Percentiles rank a stretch among this genome's conserved stretches.
Conservation (phyloP, 2,888 invertebrate genomes). For the Orthosia gothica region DNA sequence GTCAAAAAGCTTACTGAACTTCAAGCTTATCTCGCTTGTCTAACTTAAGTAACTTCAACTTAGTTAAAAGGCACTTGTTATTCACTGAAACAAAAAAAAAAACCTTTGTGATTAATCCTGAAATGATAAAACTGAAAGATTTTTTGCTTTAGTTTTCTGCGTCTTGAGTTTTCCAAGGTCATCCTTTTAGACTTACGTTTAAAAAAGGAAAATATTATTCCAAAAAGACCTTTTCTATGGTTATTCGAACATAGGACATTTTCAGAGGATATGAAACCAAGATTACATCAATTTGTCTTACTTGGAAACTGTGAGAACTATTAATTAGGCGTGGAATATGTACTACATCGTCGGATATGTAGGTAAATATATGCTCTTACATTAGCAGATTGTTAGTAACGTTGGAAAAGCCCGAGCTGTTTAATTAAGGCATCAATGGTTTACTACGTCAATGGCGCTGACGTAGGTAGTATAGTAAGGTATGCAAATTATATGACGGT, state of each 20-base stretch:
- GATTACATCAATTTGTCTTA: slow-evolving; percentile 3
- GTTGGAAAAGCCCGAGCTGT: slow-evolving; percentile 29
- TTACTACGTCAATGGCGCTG: slow-evolving; percentile 28
- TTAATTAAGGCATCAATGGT: slow-evolving; percentile 48
- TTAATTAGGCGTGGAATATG: neutral
- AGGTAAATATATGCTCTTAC: slow-evolving; percentile 1
- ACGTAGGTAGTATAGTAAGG: slow-evolving; percentile 19
- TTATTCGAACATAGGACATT: neutral
- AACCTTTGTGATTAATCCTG: neutral
- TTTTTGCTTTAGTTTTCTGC: neutral
- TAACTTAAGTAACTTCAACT: slow-evolving; percentile 25
- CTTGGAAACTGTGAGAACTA: neutral
- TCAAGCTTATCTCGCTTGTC: slow-evolving; percentile 23
- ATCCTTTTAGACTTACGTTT: neutral
- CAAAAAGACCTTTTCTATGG: neutral
- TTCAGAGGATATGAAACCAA: neutral
- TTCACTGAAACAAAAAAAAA: slow-evolving; percentile 17
- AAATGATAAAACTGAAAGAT: slow-evolving; percentile 24
- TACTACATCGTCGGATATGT: neutral
- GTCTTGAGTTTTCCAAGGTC: neutral
- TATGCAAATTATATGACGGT: slow-evolving; percentile 38
- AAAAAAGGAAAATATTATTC: neutral
- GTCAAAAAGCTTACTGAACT: neutral
- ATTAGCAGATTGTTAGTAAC: slow-evolving; percentile 38
- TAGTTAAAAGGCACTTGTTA: neutral